A percentile compares a stretch with the other conserved stretches of the same genome.
Conservation (phyloP, 2,888 invertebrate species). For the Epistrophe grossulariae region DNA sequence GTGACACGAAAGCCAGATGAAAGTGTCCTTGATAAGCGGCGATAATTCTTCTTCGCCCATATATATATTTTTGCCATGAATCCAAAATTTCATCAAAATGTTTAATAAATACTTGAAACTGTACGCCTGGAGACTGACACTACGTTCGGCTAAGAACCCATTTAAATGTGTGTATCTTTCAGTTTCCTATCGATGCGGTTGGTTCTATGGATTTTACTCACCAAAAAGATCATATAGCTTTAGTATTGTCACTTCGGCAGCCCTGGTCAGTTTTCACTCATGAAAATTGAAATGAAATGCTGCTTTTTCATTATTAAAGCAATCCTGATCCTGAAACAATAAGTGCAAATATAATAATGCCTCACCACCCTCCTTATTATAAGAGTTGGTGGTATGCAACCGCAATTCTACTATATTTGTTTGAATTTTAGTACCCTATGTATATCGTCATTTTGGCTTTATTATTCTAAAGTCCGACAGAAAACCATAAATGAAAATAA, state of each 20-base stretch:
- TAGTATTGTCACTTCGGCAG: not conserved
- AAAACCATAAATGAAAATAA: slow-evolving; percentile 72
- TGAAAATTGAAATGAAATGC: not conserved
- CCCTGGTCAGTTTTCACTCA: not conserved
- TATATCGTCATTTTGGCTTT: slow-evolving; percentile 46
- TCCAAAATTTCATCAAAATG: too few species aligned
- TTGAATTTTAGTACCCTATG: slow-evolving; percentile 1
- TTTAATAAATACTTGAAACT: too few species aligned
- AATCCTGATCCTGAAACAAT: not conserved
- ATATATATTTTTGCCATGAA: too few species aligned
- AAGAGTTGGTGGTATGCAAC: not conserved
- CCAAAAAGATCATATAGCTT: too few species aligned
- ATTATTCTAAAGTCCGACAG: slow-evolving; percentile 55
- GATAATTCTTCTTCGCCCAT: too few species aligned
- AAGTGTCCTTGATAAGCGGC: too few species aligned
- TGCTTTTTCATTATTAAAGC: not conserved
- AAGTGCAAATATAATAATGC: slow-evolving; percentile 1
- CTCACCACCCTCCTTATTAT: not conserved
- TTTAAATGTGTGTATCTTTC: too few species aligned
- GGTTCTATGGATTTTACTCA: too few species aligned
- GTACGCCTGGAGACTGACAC: too few species aligned
- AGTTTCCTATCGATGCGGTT: too few species aligned
- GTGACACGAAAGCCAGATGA: too few species aligned
- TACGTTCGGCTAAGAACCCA: too few species aligned
- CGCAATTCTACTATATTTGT: not conserved